A percentile compares a stretch with the other conserved stretches of the same genome.
Evolutionary conservation across 2,797 vertebrate species (phyloP).

Genomic region (Smutsia temminckii): DNA sequence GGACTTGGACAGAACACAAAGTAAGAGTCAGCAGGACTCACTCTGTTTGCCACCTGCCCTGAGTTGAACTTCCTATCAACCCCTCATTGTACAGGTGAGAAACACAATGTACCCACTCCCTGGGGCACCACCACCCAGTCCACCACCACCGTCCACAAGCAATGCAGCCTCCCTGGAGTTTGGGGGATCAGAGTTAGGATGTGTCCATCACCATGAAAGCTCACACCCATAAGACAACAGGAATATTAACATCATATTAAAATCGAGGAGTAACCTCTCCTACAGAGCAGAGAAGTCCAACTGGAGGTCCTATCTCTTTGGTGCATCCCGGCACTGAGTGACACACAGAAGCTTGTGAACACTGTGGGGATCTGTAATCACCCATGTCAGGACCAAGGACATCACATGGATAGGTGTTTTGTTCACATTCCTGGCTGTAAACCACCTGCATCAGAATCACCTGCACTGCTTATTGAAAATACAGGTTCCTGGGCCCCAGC

Average conservation of each 20-base stretch:
- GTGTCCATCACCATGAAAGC: background rate
- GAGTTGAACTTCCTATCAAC: background rate
- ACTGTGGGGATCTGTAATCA: fast-evolving
- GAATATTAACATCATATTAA: background rate
- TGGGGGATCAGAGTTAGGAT: background rate
- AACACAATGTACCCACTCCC: too few relatives aligned
- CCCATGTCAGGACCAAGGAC: background rate
- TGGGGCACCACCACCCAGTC: too few relatives aligned
- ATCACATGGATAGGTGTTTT: background rate
- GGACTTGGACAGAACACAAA: background rate
- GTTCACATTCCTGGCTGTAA: too few relatives aligned
- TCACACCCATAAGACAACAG: background rate
- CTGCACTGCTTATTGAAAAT: background rate
- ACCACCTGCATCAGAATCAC: background rate
- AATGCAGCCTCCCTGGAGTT: background rate
- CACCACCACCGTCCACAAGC: background rate
- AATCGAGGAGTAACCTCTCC: background rate
- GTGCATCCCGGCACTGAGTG: background rate
- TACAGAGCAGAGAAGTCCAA: background rate
- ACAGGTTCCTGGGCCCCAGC: background rate
- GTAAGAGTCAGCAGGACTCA: too few relatives aligned
- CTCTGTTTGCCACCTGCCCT: background rate
- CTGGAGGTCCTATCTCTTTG: background rate
- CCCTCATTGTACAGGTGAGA: background rate
- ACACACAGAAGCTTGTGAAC: background rate